Evolutionary conservation across 2,113 vertebrate species (phyloP), one percentile per base, ranked within the genome.

Genomic region (Indicator maculatus): DNA sequence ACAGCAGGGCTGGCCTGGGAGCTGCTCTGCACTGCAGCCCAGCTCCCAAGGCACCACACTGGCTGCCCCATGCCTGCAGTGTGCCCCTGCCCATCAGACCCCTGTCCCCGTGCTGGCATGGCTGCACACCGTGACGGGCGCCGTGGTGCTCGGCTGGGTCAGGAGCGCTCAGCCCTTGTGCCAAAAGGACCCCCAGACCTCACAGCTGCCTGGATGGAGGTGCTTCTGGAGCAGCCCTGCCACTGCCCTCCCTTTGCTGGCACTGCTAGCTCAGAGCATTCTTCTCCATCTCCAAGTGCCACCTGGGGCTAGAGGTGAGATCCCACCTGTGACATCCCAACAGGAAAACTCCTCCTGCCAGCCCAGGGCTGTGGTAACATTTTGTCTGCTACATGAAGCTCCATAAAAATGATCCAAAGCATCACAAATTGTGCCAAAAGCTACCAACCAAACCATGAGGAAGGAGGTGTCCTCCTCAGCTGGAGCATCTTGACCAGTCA

Each of bases 131-230:
- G 31, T 6, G 16, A 45, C 1, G 0, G 53, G 72, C 53, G 41
- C 52, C 28, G 63, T 1, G 0, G 31, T 5, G 1, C 39, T 19
- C 7, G 2, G 11, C 24, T 59, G 69, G 18, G 33, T 20, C 2
- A 2, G 56, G 67, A 83, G 30, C 71, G 27, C 47, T 53, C 1
- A 0, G 66, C 41, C 36, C 28, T 41, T 18, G 31, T 60, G 50
- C 26, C 80, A 63, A n/a, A 81, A 58, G 69, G 31, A 83, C 2
- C 1, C 21, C 26, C 2, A 2, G 56, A 30, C 21, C 15, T 63
- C 14, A 4, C 60, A 83, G 74, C 39, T 87, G 31, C 59, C 79
- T 72, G 79, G 86, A 71, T 90, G 64, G 33, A 67, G 24, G 2
- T 39, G n/a, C 53, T 52, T 20, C 33, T 11, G n/a, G 70, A 71